Conservation (phyloP, 2,113 vertebrate genomes). For the Odobenus rosmarus region DNA sequence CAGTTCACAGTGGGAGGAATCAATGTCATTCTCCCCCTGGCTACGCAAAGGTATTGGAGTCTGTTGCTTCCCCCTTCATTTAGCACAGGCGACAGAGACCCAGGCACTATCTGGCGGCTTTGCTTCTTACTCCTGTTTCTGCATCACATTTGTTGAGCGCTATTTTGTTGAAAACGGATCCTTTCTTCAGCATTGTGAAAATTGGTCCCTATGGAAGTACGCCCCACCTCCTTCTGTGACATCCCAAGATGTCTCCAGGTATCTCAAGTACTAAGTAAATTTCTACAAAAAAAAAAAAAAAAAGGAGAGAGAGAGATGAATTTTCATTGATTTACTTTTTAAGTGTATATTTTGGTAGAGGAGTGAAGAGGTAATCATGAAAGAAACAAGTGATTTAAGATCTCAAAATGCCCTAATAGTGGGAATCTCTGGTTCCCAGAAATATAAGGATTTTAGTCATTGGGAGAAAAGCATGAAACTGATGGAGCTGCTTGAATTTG, state of each 20-base stretch:
- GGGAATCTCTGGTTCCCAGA: not conserved
- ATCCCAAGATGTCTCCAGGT: conserved; percentile 8
- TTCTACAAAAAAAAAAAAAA: conserved; percentile 44
- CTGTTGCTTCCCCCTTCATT: not conserved
- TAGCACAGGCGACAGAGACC: not conserved
- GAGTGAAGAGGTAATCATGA: not conserved
- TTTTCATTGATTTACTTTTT: conserved; percentile 47
- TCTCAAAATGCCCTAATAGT: not conserved
- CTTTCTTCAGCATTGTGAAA: conserved; percentile 14
- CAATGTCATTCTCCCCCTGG: not conserved
- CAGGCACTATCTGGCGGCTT: not conserved
- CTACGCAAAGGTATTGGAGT: not conserved
- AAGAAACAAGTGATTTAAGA: not conserved
- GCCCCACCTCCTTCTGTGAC: conserved; percentile 16
- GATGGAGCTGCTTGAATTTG: not conserved
- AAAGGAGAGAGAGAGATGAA: not conserved
- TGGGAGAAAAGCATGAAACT: not conserved
- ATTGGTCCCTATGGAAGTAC: not conserved
- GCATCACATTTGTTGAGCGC: not conserved
- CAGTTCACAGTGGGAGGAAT: not conserved
- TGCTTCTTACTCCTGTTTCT: not conserved
- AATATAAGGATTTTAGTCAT: not conserved
- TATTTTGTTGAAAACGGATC: conserved; percentile 40
- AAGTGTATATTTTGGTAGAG: not conserved
- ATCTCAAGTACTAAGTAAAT: conserved; percentile 63